These are phyloP conservation scores for Anguilla japonica DNA, from an alignment of 2,113 vertebrate genomes.

Conservation along the genomic window DNA sequence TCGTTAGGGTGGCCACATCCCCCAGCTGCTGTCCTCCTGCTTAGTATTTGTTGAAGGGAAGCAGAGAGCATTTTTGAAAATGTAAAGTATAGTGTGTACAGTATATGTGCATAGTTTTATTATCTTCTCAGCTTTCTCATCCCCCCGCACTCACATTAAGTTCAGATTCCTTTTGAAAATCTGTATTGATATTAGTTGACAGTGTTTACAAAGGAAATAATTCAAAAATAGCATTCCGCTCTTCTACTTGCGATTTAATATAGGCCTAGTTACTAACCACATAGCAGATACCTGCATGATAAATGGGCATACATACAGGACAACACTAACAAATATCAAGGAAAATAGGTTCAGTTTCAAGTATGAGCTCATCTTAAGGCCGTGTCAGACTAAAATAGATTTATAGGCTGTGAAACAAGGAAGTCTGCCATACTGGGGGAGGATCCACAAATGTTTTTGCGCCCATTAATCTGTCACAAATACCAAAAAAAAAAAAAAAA, in stretches of 20 bases:
- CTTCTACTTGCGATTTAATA: background rate
- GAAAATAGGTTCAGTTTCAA: background rate
- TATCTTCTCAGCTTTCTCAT: slow-evolving; percentile 46
- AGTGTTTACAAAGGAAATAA: background rate
- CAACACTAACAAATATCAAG: background rate
- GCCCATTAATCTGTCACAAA: no score
- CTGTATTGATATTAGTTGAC: slow-evolving; percentile 45
- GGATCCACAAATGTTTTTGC: background rate
- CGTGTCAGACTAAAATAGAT: background rate
- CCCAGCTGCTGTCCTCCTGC: slow-evolving; percentile 38
- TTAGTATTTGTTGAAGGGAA: slow-evolving; percentile 56
- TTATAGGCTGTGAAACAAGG: background rate
- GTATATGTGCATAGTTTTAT: slow-evolving; percentile 60
- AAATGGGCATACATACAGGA: background rate
- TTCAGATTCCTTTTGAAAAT: slow-evolving; percentile 38
- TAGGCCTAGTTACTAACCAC: background rate
- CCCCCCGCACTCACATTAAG: slow-evolving; percentile 39
- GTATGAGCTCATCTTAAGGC: background rate
- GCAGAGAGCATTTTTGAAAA: slow-evolving; percentile 57
- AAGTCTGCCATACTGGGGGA: background rate
- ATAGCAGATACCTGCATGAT: background rate
- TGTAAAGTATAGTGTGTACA: slow-evolving; percentile 60
- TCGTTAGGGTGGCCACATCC: no score
- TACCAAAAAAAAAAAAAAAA: no score
- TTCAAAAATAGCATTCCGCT: background rate